phyloP scores from a whole-genome alignment of 2,113 vertebrate species.

The Coptodon bakossiorum region DNA sequence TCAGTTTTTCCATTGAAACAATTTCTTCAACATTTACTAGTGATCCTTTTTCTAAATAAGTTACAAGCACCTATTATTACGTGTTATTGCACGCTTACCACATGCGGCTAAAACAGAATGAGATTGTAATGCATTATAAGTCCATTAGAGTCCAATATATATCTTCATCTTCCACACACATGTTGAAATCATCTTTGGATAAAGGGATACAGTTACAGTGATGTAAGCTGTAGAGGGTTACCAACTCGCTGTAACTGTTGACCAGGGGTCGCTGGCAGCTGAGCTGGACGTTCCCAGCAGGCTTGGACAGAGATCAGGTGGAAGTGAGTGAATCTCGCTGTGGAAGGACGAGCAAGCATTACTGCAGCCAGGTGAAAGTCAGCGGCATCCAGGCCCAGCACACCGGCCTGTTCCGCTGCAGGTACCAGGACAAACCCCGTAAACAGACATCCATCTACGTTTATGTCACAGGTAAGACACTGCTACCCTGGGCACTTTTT shows the following conservation, averaged over 20 bases:
- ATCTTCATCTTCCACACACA: neutral
- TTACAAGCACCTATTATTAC: neutral
- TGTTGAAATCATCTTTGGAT: neutral
- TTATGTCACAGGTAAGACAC: conserved; percentile 89
- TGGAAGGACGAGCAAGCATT: conserved; percentile 72
- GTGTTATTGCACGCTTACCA: neutral
- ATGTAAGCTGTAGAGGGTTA: neutral
- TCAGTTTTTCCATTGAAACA: neutral
- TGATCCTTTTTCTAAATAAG: neutral
- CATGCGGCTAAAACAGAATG: neutral
- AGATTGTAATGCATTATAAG: neutral
- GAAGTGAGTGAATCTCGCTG: conserved; percentile 75
- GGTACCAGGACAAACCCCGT: conserved; percentile 68
- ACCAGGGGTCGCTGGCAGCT: conserved; percentile 83
- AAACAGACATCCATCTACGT: conserved; percentile 79
- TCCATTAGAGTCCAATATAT: neutral
- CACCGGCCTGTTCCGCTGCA: conserved; percentile 87
- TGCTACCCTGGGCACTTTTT: neutral
- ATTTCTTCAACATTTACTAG: neutral
- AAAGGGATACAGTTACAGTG: neutral
- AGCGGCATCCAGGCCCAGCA: conserved; percentile 71
- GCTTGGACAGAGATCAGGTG: conserved; percentile 70
- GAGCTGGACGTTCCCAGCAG: conserved; percentile 81
- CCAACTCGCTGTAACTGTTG: neutral
- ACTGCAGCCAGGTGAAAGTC: conserved; percentile 82